Conservation (phyloP, 2,888 invertebrate genomes). For the Tiphia femorata region DNA sequence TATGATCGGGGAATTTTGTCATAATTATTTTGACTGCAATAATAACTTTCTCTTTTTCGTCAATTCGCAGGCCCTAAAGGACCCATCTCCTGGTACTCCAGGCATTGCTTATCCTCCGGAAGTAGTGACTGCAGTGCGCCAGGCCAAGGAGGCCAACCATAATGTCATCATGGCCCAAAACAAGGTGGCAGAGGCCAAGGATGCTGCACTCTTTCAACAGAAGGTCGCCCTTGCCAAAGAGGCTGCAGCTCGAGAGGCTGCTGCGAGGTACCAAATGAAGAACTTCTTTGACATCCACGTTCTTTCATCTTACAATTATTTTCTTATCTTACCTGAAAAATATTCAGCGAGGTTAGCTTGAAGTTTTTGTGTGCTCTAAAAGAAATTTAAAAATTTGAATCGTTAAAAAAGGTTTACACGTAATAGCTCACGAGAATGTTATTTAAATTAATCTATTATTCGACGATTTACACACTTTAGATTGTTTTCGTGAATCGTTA, state of each 20-base stretch:
- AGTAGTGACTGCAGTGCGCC: conserved; percentile 79
- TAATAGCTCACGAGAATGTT: too few species aligned
- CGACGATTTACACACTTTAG: too few species aligned
- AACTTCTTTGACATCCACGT: too few species aligned
- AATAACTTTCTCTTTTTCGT: too few species aligned
- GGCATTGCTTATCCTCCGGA: conserved; percentile 73
- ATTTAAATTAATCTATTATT: too few species aligned
- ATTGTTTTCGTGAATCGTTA: too few species aligned
- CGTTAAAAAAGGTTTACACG: not conserved
- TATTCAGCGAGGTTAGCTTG: too few species aligned
- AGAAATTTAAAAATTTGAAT: not conserved
- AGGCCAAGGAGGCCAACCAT: conserved; percentile 80
- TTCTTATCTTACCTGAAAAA: too few species aligned
- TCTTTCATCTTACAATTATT: too few species aligned
- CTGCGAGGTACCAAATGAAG: conserved; percentile 60
- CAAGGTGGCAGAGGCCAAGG: conserved; percentile 80
- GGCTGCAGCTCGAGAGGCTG: conserved; percentile 73
- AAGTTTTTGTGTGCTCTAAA: not conserved
- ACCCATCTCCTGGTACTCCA: conserved; percentile 55
- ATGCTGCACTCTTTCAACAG: conserved; percentile 79
- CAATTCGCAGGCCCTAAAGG: conserved; percentile 51
- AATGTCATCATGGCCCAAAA: conserved; percentile 81
- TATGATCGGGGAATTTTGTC: too few species aligned
- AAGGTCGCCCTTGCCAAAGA: conserved; percentile 82
- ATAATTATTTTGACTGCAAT: too few species aligned